Conservation (phyloP, 2,113 vertebrate species). For the Hirundichthys speculiger region DNA sequence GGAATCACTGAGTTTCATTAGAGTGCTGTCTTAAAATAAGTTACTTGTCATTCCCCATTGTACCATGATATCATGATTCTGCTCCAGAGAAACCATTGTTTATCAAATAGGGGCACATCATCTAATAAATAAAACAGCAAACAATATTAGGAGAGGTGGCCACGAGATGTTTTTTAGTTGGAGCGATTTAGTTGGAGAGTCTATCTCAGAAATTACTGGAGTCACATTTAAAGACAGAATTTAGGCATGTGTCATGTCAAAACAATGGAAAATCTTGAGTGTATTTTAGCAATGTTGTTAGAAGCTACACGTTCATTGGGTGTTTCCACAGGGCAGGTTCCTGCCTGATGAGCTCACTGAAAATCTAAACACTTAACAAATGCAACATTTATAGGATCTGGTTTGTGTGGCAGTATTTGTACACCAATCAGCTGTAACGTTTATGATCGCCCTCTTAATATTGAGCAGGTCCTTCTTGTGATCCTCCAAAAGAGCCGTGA, state of each 20-base stretch:
- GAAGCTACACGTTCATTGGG: constrained; percentile 5
- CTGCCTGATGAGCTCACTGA: background rate
- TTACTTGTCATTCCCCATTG: too few species aligned
- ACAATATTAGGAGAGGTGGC: too few species aligned
- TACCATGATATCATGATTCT: too few species aligned
- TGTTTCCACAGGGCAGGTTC: constrained; percentile 55
- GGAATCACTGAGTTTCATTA: background rate
- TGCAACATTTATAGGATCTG: constrained; percentile 10
- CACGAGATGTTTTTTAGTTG: background rate
- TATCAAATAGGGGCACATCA: too few species aligned
- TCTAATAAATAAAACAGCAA: too few species aligned
- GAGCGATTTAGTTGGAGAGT: background rate
- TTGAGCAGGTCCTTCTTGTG: too few species aligned
- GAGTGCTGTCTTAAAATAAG: constrained; percentile 18
- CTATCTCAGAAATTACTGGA: background rate
- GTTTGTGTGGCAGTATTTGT: constrained; percentile 4
- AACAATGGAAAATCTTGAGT: constrained; percentile 28
- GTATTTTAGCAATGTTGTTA: constrained; percentile 14
- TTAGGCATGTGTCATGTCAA: constrained; percentile 41
- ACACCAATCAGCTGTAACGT: background rate
- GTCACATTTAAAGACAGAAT: background rate
- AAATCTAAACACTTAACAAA: constrained; percentile 19
- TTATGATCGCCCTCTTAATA: too few species aligned
- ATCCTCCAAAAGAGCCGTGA: too few species aligned
- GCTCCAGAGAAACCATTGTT: too few species aligned